phyloP scores from a whole-genome alignment of 2,888 invertebrate genomes.

The Agriopis leucophaearia region DNA sequence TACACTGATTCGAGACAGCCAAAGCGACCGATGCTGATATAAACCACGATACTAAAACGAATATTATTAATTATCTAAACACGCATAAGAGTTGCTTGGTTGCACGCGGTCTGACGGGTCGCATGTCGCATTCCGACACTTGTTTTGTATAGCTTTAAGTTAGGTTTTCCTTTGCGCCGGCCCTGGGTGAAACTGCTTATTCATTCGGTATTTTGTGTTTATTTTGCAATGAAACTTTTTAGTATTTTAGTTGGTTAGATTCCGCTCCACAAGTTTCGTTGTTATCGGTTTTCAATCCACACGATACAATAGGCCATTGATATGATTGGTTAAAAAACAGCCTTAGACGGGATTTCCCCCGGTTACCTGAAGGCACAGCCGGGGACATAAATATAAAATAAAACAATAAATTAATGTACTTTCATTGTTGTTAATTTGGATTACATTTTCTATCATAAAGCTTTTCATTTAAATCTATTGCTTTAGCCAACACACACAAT shows the following conservation, averaged over 20 bases:
- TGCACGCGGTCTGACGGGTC: conserved; percentile 75
- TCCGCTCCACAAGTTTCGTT: too few relatives aligned
- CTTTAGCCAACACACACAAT: conserved; percentile 3
- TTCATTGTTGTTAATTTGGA: too few relatives aligned
- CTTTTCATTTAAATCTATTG: not conserved
- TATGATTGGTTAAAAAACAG: too few relatives aligned
- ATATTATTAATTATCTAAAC: conserved; percentile 66
- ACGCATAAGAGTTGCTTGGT: conserved; percentile 76
- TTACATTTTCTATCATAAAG: not conserved
- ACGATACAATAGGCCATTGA: too few relatives aligned
- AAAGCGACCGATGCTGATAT: conserved; percentile 56
- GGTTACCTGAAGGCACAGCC: too few relatives aligned
- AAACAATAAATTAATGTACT: too few relatives aligned
- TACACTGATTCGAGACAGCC: conserved; percentile 64
- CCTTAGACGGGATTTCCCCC: too few relatives aligned
- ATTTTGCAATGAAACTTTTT: not conserved
- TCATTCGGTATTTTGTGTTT: conserved; percentile 12
- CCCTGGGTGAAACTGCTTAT: conserved; percentile 43
- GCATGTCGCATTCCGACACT: conserved; percentile 81
- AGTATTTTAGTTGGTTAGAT: not conserved
- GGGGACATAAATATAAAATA: too few relatives aligned
- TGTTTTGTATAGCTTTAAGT: conserved; percentile 75
- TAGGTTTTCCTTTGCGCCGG: conserved; percentile 75
- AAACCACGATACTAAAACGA: conserved; percentile 61
- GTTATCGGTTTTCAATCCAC: too few relatives aligned